A percentile compares a stretch with the other conserved stretches of the same genome.
Evolutionary conservation across 2,113 vertebrate species (phyloP).

Genomic region (Hemiprocne comata): DNA sequence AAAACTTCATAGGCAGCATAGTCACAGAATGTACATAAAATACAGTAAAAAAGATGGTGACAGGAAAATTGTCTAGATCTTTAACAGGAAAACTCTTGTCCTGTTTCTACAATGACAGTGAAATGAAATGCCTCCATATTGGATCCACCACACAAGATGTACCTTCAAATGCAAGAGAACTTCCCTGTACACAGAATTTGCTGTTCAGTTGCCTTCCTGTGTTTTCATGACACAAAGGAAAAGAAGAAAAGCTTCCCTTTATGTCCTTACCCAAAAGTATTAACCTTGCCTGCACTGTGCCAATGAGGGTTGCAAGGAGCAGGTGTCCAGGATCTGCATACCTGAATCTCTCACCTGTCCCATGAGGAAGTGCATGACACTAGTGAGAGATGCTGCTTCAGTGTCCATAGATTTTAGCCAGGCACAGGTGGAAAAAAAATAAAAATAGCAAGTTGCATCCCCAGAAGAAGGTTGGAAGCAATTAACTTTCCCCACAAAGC

Average conservation of each 20-base stretch:
- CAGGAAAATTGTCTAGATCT: not conserved
- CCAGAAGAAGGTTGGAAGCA: not conserved
- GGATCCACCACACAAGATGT: not conserved
- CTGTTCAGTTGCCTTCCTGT: not conserved
- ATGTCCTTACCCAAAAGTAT: not conserved
- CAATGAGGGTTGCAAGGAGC: not conserved
- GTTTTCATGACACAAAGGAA: not conserved
- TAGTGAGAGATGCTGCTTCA: not conserved
- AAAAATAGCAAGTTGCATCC: not conserved
- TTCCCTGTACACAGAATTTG: not conserved
- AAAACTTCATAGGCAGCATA: conserved; percentile 27
- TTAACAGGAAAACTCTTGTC: not conserved
- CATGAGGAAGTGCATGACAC: not conserved
- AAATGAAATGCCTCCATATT: not conserved
- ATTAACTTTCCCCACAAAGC: not conserved
- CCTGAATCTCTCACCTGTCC: not conserved
- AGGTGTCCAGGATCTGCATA: not conserved
- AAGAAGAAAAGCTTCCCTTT: not conserved
- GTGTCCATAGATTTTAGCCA: not conserved
- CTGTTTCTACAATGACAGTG: not conserved
- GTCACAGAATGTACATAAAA: conserved; percentile 35
- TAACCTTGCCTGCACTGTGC: not conserved
- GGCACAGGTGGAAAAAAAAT: not conserved
- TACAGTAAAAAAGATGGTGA: conserved; percentile 22
- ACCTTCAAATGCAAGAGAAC: conserved; percentile 8